Percentiles rank a stretch among this genome's conserved stretches.
Evolutionary conservation across 2,113 vertebrate species (phyloP).

Genomic region (Etheostoma spectabile): DNA sequence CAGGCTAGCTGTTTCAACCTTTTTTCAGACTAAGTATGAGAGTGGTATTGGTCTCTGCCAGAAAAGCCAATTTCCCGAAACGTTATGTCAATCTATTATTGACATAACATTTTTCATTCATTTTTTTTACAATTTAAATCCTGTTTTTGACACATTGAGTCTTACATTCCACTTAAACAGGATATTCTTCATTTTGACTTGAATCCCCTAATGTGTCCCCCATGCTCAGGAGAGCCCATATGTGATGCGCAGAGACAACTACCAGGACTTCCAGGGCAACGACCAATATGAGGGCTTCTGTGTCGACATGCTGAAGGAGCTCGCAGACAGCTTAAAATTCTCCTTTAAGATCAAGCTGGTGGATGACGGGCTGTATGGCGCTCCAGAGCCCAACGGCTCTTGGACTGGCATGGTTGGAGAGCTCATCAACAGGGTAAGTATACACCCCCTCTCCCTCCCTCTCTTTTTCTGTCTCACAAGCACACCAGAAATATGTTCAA

Average conservation of each 20-base stretch:
- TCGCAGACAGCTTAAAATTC: slow-evolving; percentile 93
- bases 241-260: slow-evolving; percentile 92
- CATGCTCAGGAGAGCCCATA: slow-evolving; percentile 92
- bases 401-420: slow-evolving; percentile 98
- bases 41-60: background rate
- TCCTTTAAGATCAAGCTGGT: slow-evolving; percentile 94
- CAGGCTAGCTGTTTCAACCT: background rate
- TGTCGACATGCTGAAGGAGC: slow-evolving; percentile 94
- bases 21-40: slow-evolving; percentile 3
- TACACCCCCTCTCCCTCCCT: background rate
- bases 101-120: background rate
- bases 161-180: background rate
- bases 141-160: background rate
- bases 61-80: background rate
- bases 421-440: slow-evolving; percentile 93
- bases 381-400: slow-evolving; percentile 93
- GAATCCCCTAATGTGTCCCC: slow-evolving; percentile 10
- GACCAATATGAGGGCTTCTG: slow-evolving; percentile 96
- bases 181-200: slow-evolving; percentile 6
- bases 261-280: slow-evolving; percentile 89
- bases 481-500: slow-evolving; percentile 30
- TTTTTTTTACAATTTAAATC: background rate
- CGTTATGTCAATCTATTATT: background rate
- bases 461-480: background rate
- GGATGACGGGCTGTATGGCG: slow-evolving; percentile 93